Percentiles rank a stretch among this genome's conserved stretches.
Conservation (phyloP, 2,113 vertebrate genomes). For the Ursus arctos region DNA sequence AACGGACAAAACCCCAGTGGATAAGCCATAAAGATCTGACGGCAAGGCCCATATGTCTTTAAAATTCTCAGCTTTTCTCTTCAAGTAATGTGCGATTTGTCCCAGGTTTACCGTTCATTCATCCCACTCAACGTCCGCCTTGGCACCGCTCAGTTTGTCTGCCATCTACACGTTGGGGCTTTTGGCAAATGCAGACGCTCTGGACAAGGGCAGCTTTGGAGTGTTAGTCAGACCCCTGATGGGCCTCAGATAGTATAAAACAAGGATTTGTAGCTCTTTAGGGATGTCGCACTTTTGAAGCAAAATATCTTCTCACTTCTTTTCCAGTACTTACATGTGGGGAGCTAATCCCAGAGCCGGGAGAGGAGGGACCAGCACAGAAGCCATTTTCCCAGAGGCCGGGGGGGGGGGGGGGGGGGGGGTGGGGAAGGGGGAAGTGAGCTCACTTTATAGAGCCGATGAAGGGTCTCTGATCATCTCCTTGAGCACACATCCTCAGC, state of each 20-base stretch:
- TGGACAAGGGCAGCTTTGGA: slow-evolving; percentile 57
- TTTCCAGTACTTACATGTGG: slow-evolving; percentile 7
- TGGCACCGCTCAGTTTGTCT: slow-evolving; percentile 53
- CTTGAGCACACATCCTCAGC: background rate
- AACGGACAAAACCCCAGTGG: slow-evolving; percentile 67
- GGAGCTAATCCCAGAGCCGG: slow-evolving; percentile 9
- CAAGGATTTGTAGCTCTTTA: slow-evolving; percentile 77
- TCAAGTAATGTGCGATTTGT: slow-evolving; percentile 55
- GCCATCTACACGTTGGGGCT: slow-evolving; percentile 61
- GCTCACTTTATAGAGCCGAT: background rate
- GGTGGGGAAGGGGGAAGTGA: background rate
- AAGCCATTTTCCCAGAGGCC: background rate
- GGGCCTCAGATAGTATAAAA: slow-evolving; percentile 67
- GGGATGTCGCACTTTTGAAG: slow-evolving; percentile 70
- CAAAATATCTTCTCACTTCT: slow-evolving; percentile 59
- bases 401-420: too few species aligned
- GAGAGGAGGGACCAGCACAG: background rate
- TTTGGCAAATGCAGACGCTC: slow-evolving; percentile 65
- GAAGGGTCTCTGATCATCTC: background rate
- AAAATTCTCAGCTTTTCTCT: slow-evolving; percentile 57
- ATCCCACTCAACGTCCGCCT: slow-evolving; percentile 38
- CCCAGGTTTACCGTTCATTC: slow-evolving; percentile 39
- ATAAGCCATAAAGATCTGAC: slow-evolving; percentile 67
- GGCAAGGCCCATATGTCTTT: slow-evolving; percentile 68
- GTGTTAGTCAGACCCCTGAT: slow-evolving; percentile 64